A percentile compares a stretch with the other conserved stretches of the same genome.
Evolutionary conservation across 2,113 vertebrate genomes (phyloP).

Genomic region (Misgurnus mizolepis): DNA sequence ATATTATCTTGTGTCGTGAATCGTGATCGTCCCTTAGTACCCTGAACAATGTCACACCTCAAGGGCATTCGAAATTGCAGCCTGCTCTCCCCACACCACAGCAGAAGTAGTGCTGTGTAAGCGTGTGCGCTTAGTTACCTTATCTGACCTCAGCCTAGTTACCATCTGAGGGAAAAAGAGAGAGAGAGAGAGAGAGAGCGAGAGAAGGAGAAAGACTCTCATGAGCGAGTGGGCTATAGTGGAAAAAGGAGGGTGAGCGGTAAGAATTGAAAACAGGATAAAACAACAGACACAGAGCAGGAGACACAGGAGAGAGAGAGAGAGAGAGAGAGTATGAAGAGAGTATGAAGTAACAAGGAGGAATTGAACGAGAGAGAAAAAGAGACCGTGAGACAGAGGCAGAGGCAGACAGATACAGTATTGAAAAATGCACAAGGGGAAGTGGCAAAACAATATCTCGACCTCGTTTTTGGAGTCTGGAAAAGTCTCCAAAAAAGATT

Average conservation of each 20-base stretch:
- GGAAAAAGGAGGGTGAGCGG: slow-evolving; percentile 64
- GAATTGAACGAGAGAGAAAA: not conserved
- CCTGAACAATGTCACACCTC: slow-evolving; percentile 23
- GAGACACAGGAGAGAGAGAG: not conserved
- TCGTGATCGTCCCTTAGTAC: slow-evolving; percentile 5
- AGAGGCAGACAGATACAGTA: slow-evolving; percentile 25
- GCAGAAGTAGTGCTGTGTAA: slow-evolving; percentile 39
- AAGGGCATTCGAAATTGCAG: slow-evolving; percentile 31
- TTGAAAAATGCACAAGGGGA: not conserved
- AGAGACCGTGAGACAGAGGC: slow-evolving; percentile 56
- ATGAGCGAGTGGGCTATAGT: not conserved
- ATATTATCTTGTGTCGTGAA: not conserved
- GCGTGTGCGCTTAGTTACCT: slow-evolving; percentile 59
- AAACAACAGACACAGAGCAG: slow-evolving; percentile 51
- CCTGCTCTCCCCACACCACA: not conserved
- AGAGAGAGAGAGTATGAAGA: not conserved
- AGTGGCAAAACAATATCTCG: not conserved
- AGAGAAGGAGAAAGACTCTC: not conserved
- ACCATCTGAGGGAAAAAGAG: slow-evolving; percentile 45
- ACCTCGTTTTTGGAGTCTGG: not conserved
- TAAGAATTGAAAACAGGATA: slow-evolving; percentile 54
- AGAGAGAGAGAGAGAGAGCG: not conserved
- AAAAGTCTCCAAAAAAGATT: slow-evolving; percentile 35
- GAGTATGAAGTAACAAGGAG: not conserved
- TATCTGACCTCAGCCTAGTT: slow-evolving; percentile 68